Conservation (phyloP, 2,797 vertebrate species). For the Nyctibius grandis region DNA sequence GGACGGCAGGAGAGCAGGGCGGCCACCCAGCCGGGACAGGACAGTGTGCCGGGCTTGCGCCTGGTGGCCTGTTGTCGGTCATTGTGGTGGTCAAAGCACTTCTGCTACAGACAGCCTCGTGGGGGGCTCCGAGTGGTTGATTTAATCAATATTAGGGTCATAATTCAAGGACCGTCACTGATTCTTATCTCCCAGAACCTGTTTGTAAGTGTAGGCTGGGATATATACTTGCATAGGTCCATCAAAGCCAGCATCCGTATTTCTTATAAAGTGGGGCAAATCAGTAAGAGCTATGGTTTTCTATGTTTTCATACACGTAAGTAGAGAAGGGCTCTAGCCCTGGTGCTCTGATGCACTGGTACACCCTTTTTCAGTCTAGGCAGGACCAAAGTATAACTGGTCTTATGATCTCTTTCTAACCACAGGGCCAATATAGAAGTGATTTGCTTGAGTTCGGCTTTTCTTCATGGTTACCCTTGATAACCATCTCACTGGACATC, state of each 20-base stretch:
- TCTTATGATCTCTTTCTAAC: neutral
- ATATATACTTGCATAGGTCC: fast-evolving
- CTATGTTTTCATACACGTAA: fast-evolving
- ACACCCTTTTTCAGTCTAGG: no score
- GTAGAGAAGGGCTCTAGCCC: neutral
- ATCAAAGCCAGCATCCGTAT: fast-evolving
- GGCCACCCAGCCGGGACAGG: neutral
- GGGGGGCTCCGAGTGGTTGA: neutral
- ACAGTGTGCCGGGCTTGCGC: neutral
- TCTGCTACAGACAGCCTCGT: neutral
- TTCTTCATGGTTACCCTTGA: neutral
- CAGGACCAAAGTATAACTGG: no score
- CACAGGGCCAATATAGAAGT: fast-evolving
- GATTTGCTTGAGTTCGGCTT: neutral
- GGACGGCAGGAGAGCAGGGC: neutral
- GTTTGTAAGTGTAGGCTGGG: neutral
- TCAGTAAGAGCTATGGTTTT: neutral
- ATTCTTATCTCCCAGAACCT: neutral
- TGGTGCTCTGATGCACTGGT: neutral
- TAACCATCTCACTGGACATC: neutral
- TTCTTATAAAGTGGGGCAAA: neutral
- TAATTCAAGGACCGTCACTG: neutral
- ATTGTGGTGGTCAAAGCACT: neutral
- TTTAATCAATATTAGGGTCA: neutral
- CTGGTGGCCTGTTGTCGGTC: fast-evolving